Evolutionary conservation across 2,113 vertebrate genomes (phyloP).

Genomic region (Thamnophis sirtalis): DNA sequence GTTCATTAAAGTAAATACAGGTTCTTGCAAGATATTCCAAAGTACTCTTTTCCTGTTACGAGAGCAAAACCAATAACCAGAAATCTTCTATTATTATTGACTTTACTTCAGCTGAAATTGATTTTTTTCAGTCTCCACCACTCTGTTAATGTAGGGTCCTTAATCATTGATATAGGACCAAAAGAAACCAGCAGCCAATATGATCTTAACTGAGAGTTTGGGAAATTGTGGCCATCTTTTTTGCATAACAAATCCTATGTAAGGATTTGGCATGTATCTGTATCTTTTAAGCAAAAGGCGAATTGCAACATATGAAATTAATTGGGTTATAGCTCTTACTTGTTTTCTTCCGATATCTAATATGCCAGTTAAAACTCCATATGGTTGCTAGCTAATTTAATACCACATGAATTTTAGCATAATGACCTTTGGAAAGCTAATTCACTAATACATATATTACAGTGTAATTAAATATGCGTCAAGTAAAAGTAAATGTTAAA

Average conservation of each 20-base stretch:
- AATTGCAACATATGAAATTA: neutral
- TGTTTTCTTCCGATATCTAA: neutral
- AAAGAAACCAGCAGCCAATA: neutral
- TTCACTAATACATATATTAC: neutral
- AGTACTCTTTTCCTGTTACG: neutral
- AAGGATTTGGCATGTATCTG: neutral
- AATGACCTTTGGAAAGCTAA: neutral
- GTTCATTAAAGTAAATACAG: neutral
- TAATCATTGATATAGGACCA: neutral
- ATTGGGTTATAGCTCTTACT: neutral
- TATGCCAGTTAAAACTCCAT: neutral
- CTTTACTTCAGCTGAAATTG: neutral
- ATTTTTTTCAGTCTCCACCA: neutral
- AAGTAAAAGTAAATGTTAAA: neutral
- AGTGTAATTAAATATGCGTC: neutral
- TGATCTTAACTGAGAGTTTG: neutral
- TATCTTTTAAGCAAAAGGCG: neutral
- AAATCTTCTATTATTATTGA: neutral
- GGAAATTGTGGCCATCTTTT: neutral
- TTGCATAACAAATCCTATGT: neutral
- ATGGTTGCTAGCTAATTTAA: neutral
- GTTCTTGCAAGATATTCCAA: neutral
- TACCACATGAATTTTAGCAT: neutral
- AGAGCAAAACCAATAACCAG: neutral
- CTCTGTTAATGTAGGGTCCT: neutral